Evolutionary conservation across 2,888 invertebrate genomes (phyloP).

Genomic region (Rhagium mordax): DNA sequence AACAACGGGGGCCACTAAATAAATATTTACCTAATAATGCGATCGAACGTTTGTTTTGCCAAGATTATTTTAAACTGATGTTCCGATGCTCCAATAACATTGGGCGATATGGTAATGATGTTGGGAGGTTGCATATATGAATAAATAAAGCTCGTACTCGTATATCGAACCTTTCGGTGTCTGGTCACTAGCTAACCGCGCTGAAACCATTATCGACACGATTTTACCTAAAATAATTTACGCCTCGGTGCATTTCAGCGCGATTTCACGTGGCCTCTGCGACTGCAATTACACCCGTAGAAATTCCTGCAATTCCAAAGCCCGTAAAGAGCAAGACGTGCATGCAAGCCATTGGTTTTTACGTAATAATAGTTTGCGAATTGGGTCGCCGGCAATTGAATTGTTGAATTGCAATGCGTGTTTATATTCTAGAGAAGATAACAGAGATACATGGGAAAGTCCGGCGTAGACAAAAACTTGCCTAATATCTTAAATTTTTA

Average conservation of each 20-base stretch:
- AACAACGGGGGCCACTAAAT: not conserved
- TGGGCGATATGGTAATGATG: not conserved
- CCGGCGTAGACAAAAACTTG: too few relatives aligned
- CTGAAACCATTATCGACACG: constrained; percentile 5
- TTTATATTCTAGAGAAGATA: too few relatives aligned
- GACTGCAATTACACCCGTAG: constrained; percentile 15
- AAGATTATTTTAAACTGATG: not conserved
- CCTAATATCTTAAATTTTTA: too few relatives aligned
- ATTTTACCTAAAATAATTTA: constrained; percentile 11
- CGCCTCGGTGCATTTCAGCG: constrained; percentile 1
- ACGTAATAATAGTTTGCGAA: not conserved
- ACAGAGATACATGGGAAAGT: too few relatives aligned
- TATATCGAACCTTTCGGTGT: constrained; percentile 1
- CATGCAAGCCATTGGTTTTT: not conserved
- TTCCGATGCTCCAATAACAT: not conserved
- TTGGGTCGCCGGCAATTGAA: not conserved
- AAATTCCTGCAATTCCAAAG: not conserved
- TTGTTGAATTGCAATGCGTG: not conserved
- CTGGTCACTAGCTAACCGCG: not conserved
- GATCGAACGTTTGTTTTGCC: not conserved
- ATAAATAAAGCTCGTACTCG: not conserved
- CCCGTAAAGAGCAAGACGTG: not conserved
- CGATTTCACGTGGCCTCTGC: not conserved
- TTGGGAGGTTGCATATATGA: constrained; percentile 1
- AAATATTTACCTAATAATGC: not conserved